Base-by-base conservation (phyloP, 1,140 invertebrate genomes). In the Aphaenogaster ashmeadi region DNA sequence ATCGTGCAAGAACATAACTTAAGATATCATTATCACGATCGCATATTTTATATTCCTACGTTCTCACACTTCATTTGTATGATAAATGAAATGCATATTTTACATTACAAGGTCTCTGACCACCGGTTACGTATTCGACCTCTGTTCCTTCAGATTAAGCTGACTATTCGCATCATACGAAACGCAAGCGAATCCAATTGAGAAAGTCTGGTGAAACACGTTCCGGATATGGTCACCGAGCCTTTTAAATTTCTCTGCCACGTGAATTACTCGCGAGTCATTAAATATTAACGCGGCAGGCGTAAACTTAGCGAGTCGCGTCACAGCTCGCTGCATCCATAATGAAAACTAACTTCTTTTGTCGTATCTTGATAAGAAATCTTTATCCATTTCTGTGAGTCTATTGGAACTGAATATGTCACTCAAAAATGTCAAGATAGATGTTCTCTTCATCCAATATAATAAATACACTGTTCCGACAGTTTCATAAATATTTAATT, bases 131-230 rank as follows among this genome's bases (percentile, higher is more conserved):
- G 6, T 41, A 44, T 44, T 71, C 6, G 15, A 71, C 8, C 15
- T 27, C 41, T 5, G 2, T 71, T 81, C 52, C 41, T 4, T 3
- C 9, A 15, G 52, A 71, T 81, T 81, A 71, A 38, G 2, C 4
- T 52, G 1, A n/a, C 36, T 15, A 71, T 81, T 81, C 66, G 1
- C 21, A n/a, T 71, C 58, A 52, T 38, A 71, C 36, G 47, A 84
- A 75, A 75, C 41, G 8, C 21, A 89, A 11, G 44, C 27, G 50
- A 88, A 77, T 84, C 80, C 21, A 60, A 84, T 27, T 77, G 62
- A 78, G 78, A 78, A 89, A 89, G 72, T 88, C 44, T 62, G n/a
- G 47, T 79, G 86, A 77, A 84, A 77, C 77, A 47, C n/a, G 62
- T 56, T 85, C 64, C 41, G 38, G 66, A 86, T 87, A 44, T 7